Percentiles rank a stretch among this genome's conserved stretches.
Evolutionary conservation across 1,140 invertebrate genomes (phyloP).

Genomic region (Gonatopus flavifemur): DNA sequence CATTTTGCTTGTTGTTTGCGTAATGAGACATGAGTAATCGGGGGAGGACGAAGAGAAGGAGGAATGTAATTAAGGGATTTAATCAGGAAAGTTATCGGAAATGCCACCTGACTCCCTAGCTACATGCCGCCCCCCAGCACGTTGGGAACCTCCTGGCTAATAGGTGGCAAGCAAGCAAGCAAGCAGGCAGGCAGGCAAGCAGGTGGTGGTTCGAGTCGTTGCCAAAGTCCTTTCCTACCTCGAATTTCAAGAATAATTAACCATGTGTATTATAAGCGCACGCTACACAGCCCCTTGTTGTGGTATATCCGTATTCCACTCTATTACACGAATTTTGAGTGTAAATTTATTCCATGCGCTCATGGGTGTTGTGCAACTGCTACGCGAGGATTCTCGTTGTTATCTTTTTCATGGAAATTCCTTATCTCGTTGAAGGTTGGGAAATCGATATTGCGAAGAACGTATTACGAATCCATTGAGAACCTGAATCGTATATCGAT

Average conservation of each 20-base stretch:
- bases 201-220: no score
- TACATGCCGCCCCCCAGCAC: slow-evolving; percentile 6
- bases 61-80: slow-evolving; percentile 39
- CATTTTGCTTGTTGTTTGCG: no score
- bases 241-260: slow-evolving; percentile 41
- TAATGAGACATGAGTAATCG: no score
- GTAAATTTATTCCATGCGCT: no score
- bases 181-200: slow-evolving; percentile 9
- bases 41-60: slow-evolving; percentile 19
- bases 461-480: no score
- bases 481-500: no score
- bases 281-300: slow-evolving; percentile 13
- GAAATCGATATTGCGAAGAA: no score
- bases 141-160: slow-evolving; percentile 19
- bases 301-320: slow-evolving; percentile 18
- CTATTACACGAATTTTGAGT: no score
- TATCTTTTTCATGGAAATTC: no score
- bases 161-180: background rate
- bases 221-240: slow-evolving; percentile 23
- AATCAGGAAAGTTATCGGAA: slow-evolving; percentile 42
- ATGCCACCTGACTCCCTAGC: slow-evolving; percentile 21
- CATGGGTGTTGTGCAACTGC: no score
- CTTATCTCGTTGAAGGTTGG: no score
- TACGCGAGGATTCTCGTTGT: no score
- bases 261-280: slow-evolving; percentile 32